A percentile compares a stretch with the other conserved stretches of the same genome.
phyloP scores from a whole-genome alignment of 1,140 invertebrate genomes.

The Proctacanthus coquilletti region DNA sequence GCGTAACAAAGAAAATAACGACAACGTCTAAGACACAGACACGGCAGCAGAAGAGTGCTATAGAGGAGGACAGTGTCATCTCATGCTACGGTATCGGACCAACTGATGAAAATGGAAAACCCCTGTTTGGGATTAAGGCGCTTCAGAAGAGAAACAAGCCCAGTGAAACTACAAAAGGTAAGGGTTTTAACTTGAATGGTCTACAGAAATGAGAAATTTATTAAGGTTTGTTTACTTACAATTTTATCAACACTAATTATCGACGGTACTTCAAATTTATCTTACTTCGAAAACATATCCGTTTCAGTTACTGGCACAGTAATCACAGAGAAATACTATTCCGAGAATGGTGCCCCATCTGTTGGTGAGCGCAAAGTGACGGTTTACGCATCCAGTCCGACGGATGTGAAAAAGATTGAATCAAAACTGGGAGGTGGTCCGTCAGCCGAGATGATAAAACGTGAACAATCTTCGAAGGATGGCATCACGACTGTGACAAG shows the following conservation, averaged over 20 bases:
- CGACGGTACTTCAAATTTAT: slow-evolving; percentile 6
- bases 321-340: slow-evolving; percentile 44
- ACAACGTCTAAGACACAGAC: slow-evolving; percentile 22
- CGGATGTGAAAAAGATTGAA: slow-evolving; percentile 33
- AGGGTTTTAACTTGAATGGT: slow-evolving; percentile 4
- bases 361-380: slow-evolving; percentile 46
- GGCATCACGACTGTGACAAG: slow-evolving; percentile 16
- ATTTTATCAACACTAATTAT: not conserved
- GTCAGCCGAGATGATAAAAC: slow-evolving; percentile 1
- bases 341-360: slow-evolving; percentile 46
- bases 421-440: slow-evolving; percentile 11
- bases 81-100: slow-evolving; percentile 70
- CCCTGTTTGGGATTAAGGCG: slow-evolving; percentile 57
- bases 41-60: slow-evolving; percentile 11
- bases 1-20: slow-evolving; percentile 29
- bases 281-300: too few species aligned
- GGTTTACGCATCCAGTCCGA: slow-evolving; percentile 45
- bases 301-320: slow-evolving; percentile 47
- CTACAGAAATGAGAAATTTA: not conserved
- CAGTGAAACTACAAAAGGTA: slow-evolving; percentile 35
- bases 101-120: slow-evolving; percentile 58
- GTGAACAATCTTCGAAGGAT: slow-evolving; percentile 8
- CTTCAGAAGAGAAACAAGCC: slow-evolving; percentile 44
- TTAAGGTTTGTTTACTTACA: not conserved
- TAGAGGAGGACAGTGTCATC: slow-evolving; percentile 40